Evolutionary conservation across 2,797 vertebrate genomes (phyloP), one percentile per base, ranked within the genome.

Genomic region (Ceryle rudis): DNA sequence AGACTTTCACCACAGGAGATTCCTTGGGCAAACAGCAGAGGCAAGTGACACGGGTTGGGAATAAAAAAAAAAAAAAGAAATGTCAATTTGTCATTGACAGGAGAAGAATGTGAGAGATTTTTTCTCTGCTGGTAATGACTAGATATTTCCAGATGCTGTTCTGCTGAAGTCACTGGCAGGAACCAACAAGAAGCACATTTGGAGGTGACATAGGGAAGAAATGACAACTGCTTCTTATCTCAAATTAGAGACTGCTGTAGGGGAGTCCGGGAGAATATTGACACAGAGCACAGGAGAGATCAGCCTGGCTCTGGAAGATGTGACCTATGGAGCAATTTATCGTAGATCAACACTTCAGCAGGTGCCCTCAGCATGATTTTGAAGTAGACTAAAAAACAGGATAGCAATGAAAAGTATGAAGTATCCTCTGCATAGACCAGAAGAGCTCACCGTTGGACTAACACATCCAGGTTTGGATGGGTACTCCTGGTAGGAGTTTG

Each of bases 51-150:
- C 9, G 42, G 28, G 31, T n/a, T 75, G 10, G 49, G 9, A 74
- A 54, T 44, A 86, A 93, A 78, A 39, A 54, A 54, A 51, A n/a
- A 6, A 37, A 28, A 82, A 67, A 87, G 61, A 90, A 75, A 14
- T 2, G n/a, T 11, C 1, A 3, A 57, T 72, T 86, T 86, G 20
- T 94, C 57, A 58, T 74, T 62, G 41, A 12, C 31, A 66, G 62
- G 42, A 71, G 44, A 22, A 89, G 54, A 88, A 89, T 33, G 37
- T 78, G 92, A 79, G 86, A 93, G 14, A 81, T 91, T 93, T 88
- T 31, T 71, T 88, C 46, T 88, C 25, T 79, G 31, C 82, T 94
- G 21, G 28, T 91, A 94, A 86, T 51, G 35, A 83, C n/a, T 67
- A 87, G 71, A 46, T 79, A 25, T 86, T 96, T 93, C 86, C 5